These are phyloP conservation scores for Gnatocerus cornutus DNA, from an alignment of 2,888 invertebrate genomes.

Conservation along the genomic window DNA sequence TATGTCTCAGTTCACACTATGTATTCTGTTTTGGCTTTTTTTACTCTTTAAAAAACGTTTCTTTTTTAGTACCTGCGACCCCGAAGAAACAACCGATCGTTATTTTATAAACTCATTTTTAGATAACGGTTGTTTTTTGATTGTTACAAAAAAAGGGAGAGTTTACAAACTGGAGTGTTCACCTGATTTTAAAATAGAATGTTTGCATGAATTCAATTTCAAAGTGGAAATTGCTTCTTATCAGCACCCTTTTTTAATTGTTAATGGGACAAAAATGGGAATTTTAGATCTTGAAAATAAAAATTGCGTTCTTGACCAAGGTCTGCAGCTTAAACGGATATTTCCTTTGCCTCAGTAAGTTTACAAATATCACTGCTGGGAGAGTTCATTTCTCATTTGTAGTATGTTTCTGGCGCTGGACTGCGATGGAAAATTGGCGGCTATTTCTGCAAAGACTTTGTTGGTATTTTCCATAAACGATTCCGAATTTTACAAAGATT, in stretches of 20 bases:
- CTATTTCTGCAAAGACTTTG: constrained; percentile 52
- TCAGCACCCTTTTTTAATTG: constrained; percentile 19
- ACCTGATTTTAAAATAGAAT: constrained; percentile 10
- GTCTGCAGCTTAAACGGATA: not conserved
- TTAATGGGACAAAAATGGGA: constrained; percentile 7
- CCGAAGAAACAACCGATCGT: not conserved
- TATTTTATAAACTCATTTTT: constrained; percentile 5
- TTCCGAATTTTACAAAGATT: constrained; percentile 16
- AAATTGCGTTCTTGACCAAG: not conserved
- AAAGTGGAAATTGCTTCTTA: constrained; percentile 24
- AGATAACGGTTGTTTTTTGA: constrained; percentile 8
- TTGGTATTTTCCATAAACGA: constrained; percentile 52
- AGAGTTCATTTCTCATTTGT: too few species aligned
- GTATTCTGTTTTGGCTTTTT: constrained; percentile 27
- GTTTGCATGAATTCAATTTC: constrained; percentile 26
- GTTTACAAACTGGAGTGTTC: constrained; percentile 1
- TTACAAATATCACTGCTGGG: too few species aligned
- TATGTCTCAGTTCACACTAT: constrained; percentile 36
- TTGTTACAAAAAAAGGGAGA: constrained; percentile 14
- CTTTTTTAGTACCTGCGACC: not conserved
- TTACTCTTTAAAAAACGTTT: not conserved
- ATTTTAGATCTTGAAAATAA: constrained; percentile 14
- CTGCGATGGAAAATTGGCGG: constrained; percentile 51
- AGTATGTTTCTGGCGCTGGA: constrained; percentile 57
- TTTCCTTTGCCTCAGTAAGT: constrained; percentile 8